A percentile compares a stretch with the other conserved stretches of the same genome.
phyloP scores from a whole-genome alignment of 2,113 vertebrate genomes.

The Numida meleagris region DNA sequence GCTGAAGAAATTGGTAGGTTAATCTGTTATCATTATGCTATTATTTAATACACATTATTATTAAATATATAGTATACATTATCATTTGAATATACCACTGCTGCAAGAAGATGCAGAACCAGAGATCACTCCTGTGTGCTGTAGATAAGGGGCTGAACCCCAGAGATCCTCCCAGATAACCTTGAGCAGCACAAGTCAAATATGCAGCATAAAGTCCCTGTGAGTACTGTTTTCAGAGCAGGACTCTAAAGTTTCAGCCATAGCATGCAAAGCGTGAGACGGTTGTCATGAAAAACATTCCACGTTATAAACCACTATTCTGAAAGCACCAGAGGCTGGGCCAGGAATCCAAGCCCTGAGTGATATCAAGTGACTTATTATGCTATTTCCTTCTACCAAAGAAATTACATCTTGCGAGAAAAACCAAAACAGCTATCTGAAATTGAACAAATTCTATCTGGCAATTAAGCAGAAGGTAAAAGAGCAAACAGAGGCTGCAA shows the following conservation, averaged over 20 bases:
- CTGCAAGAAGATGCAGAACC: background rate
- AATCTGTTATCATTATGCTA: background rate
- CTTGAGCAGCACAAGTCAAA: background rate
- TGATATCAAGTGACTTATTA: constrained; percentile 68
- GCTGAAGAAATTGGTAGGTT: background rate
- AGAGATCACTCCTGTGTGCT: background rate
- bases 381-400: constrained; percentile 60
- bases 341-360: constrained; percentile 61
- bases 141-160: background rate
- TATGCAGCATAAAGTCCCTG: background rate
- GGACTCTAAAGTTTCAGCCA: constrained; percentile 46
- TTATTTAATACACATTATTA: background rate
- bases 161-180: background rate
- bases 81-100: background rate
- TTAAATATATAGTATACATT: background rate
- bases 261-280: constrained; percentile 48
- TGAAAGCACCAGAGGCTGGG: constrained; percentile 56
- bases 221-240: constrained; percentile 50
- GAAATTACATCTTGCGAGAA: constrained; percentile 63
- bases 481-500: constrained; percentile 6
- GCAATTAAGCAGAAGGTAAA: constrained; percentile 38
- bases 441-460: constrained; percentile 55
- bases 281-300: constrained; percentile 72
- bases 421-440: constrained; percentile 60
- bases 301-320: constrained; percentile 55